Evolutionary conservation across 2,113 vertebrate genomes (phyloP), one percentile per base, ranked within the genome.

Genomic region (Leiothrix lutea): DNA sequence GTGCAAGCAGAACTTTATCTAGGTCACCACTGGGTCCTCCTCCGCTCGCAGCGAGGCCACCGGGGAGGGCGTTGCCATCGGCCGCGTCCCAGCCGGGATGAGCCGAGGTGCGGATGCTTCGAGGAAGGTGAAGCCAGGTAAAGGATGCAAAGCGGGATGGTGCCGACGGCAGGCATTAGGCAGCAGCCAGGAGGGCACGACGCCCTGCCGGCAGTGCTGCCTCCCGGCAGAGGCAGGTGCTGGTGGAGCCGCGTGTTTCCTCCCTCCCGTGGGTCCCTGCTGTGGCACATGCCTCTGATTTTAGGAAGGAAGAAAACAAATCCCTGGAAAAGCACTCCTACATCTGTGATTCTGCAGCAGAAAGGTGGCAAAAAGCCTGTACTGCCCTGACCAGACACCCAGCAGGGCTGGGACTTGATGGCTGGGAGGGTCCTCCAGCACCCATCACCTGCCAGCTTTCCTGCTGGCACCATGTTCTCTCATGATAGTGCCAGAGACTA

Each of bases 1-100:
- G 54, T 4, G 35, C 8, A 60, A 45, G 42, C 57, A 20, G 62
- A 92, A 88, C 69, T 79, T 23, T 73, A 95, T 92, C 94, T 91
- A 79, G 94, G 94, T 94, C 94, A 95, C 84, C 0, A 0, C 0
- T 5, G 29, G 88, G 93, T 56, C 83, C 91, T 86, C 69, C 80
- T 72, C 64, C 3, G 17, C 92, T 75, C 1, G 1, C 77, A 28
- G 82, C 0, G 0, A n/a, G 65, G 88, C 86, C 2, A 1, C 35
- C 0, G 3, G 71, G 45, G 33, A 29, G 38, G 48, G 53, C 1
- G 2, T n/a, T 2, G 8, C 62, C 61, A 78, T 26, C 2, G 6
- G 66, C 26, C 3, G 8, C 4, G 2, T 45, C 67, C 65, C 65
- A 28, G 51, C 25, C 1, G 1, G 57, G 51, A 45, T 5, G 26